These are phyloP conservation scores for Aphidius colemani DNA, from an alignment of 2,888 invertebrate species.

Conservation along the genomic window DNA sequence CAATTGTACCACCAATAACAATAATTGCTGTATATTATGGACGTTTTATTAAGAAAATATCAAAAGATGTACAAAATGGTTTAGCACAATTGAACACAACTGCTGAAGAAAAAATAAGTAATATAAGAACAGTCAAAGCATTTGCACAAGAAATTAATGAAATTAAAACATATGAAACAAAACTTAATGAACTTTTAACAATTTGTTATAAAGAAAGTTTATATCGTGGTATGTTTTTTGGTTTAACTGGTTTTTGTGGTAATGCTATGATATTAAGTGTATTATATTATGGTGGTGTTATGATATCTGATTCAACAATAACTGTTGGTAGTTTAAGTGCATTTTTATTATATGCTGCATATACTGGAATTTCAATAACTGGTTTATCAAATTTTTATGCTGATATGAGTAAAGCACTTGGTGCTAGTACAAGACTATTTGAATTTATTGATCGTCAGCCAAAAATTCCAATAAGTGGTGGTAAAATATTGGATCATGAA, in stretches of 20 bases:
- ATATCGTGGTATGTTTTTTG: constrained; percentile 89
- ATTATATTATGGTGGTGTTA: constrained; percentile 87
- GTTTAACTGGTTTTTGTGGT: constrained; percentile 86
- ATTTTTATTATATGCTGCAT: constrained; percentile 92
- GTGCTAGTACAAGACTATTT: constrained; percentile 88
- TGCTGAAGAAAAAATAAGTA: constrained; percentile 90
- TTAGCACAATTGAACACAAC: constrained; percentile 63
- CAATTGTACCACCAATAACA: constrained; percentile 90
- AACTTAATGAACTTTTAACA: constrained; percentile 73
- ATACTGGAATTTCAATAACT: constrained; percentile 87
- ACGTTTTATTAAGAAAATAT: constrained; percentile 82
- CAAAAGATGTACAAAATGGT: constrained; percentile 77
- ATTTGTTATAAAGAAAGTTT: constrained; percentile 86
- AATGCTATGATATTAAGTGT: constrained; percentile 89
- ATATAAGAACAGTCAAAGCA: constrained; percentile 90
- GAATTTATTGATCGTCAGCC: constrained; percentile 84
- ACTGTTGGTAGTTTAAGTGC: constrained; percentile 90
- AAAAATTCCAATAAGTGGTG: constrained; percentile 72
- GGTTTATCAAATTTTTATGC: constrained; percentile 93
- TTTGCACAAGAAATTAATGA: constrained; percentile 88
- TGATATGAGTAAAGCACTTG: constrained; percentile 90
- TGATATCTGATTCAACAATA: constrained; percentile 79
- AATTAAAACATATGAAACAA: constrained; percentile 68
- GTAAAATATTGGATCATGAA: constrained; percentile 49
- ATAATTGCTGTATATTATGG: constrained; percentile 82